Evolutionary conservation across 2,888 invertebrate species (phyloP), one percentile per base, ranked within the genome.

Genomic region (Thymelicus acteon): DNA sequence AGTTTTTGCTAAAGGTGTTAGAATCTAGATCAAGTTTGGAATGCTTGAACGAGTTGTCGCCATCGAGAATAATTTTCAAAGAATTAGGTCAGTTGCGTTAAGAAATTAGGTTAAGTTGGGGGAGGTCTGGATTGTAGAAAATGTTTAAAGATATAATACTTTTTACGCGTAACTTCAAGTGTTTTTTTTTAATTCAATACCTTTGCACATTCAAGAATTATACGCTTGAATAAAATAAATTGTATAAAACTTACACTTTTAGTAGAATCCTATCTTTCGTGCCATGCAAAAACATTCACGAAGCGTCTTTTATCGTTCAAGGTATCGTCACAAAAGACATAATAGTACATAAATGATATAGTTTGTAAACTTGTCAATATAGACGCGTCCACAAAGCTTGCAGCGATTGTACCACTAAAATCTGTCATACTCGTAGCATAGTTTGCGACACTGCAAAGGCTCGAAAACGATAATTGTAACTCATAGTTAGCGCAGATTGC

Each of bases 51-150:
- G 13, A 48, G 48, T 62, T 62, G 57, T 65, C 48, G 57, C 19
- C 54, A 24, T 44, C 7, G 62, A 44, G 39, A 69, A 48, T 63
- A 69, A 63, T 63, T 69, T 61, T 39, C 47, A 62, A 69, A 44
- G 60, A 67, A 67, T 67, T 60, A 48, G 67, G 67, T 68, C 57
- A 62, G 68, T 68, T 68, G 47, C 44, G 61, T 31, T 57, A 31
- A 62, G 47, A 68, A 69, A 69, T 63, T 62, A 62, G 68, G 68
- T 69, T 69, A 63, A 69, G 62, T 57, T 69, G 37, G 52, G 15
- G 44, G 37, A 61, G 44, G 62, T 63, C 48, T 44, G 61, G 68
- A 69, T 47, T 52, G 49, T 19, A 52, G 49, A 19, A 52, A 19
- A 52, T 52, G 7, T 52, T 49, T 49, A 7, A 44, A 44, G 8